Evolutionary conservation across 92 coral and sea anemone species (phyloP), one percentile per base, ranked within the genome.

Genomic region (Actinostola sp.): DNA sequence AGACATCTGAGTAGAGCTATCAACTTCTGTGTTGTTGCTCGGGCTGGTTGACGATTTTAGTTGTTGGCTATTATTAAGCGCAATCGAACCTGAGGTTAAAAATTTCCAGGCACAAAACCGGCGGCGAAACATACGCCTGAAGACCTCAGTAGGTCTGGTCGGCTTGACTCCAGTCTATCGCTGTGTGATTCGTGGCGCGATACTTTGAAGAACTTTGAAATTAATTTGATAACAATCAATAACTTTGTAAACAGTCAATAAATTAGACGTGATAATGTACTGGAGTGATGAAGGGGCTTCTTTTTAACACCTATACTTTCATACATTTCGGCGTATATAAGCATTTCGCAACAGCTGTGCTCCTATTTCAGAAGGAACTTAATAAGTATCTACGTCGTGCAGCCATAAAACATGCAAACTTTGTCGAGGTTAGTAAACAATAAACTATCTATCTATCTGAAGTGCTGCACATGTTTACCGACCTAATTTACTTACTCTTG

Each of bases 241-340:
- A 10, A 57, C 63, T 1, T 57, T 29, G 63, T 57, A 57, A 57
- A 57, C 63, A 57, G 25, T 27, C 38, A 16, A 54, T 54, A 2
- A 16, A 41, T 16, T 16, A 49, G 19, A 15, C 29, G 33, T 54
- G 61, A 3, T 54, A 54, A 27, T 24, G 53, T 46, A 46, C 19
- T 46, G 8, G 53, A n/a, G n/a, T 46, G 19, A 16, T 16, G 7
- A 36, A 4, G 42, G 11, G 4, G 42, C 11, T 36, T 36, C 42
- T 11, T 36, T 36, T 6, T 46, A 46, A 13, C 19, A 4, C 53
- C 7, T 46, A 7, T 46, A 19, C 53, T 36, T 4, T 4, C 42
- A 4, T 36, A 36, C 4, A 4, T 36, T 4, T 36, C 4, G 6
- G 4, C 42, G 42, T 36, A 4, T 36, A 4, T 36, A 4, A 36